Evolutionary conservation across 2,113 vertebrate genomes (phyloP), one percentile per base, ranked within the genome.

Genomic region (Chlorodrepanis virens): DNA sequence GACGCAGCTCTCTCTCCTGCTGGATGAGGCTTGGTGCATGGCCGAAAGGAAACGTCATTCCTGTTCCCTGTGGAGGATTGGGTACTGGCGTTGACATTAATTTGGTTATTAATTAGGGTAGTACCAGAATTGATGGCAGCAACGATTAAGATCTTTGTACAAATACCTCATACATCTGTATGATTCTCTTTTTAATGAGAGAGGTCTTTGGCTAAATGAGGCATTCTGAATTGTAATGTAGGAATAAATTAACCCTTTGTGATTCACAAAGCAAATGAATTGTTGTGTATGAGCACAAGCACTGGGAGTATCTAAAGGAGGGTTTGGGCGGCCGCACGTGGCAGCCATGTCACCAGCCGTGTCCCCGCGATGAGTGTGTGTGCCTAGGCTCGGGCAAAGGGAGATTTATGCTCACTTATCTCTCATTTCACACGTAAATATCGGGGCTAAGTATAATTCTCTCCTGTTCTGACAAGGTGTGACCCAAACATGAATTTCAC

Each of bases 361-460:
- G 61, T 63, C 45, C 70, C 54, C 0, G 0, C 0, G 0, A 14
- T 23, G 37, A 16, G 6, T 0, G 4, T 18, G 19, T 45, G 42
- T 1, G 1, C 39, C 61, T 42, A 4, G 0, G 0, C 76, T 75
- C 2, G 1, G 57, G 28, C 40, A 72, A 35, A 80, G 50, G 4
- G 25, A 27, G 14, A 16, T 42, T 24, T 35, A 9, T 27, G 21
- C 31, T 94, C 50, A 6, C 35, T 80, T 44, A 14, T 47, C 67
- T 50, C 54, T 81, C 45, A 70, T 56, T 74, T 86, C 78, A 77
- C 47, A 40, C 0, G 0, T 28, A 33, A 44, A 18, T 65, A 37
- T 57, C 1, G 0, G 21, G 23, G 35, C 54, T 28, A 28, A 18
- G 5, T 44, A 10, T n/a, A 8, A 21, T 88, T 54, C 29, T 64